Base-by-base conservation (phyloP, 2,888 invertebrate genomes). In the Torymus tubicola region DNA sequence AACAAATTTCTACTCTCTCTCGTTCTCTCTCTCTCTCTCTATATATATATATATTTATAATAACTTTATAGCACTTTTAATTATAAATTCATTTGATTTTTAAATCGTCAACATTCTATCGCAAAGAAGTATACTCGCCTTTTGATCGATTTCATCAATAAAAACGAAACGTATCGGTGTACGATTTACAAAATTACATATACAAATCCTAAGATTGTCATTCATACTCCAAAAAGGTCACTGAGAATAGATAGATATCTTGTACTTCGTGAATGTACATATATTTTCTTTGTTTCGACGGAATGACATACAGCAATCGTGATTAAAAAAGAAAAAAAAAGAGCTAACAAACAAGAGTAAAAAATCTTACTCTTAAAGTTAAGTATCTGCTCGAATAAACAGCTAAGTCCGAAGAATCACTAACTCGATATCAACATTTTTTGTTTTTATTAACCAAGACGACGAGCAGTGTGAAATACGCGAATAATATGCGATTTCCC, bases 191-290 rank as follows among this genome's bases (percentile, higher is more conserved):
- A 80, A 75, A 65, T 74, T 65, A 80, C 53, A 70, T 60, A 42
- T 74, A 70, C 18, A 78, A 68, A 78, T 63, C 16, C 57, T 64
- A 64, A 71, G 71, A 76, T 76, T 76, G 75, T 80, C 74, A 80
- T 67, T 75, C 75, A 75, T 71, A 24, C 65, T 74, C 31, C 60
- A 80, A 67, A 70, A 70, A 68, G 42, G 31, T 75, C 73, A 80
- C 58, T 65, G 71, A 71, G 13, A 71, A 65, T 75, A 67, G 13
- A 71, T 65, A 67, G 53, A 31, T 14, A 31, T 69, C 31, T 79
- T 69, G 55, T 55, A 69, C 53, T 65, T 64, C 14, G 67, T 31
- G 65, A 75, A 71, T 57, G 31, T 76, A 68, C 61, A 57, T 80
- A 31, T 31, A 31, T 31, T 31, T 31, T 31, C 31, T 31, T 31